These are phyloP conservation scores for Xenopus borealis DNA, from an alignment of 2,113 vertebrate species.

Conservation along the genomic window DNA sequence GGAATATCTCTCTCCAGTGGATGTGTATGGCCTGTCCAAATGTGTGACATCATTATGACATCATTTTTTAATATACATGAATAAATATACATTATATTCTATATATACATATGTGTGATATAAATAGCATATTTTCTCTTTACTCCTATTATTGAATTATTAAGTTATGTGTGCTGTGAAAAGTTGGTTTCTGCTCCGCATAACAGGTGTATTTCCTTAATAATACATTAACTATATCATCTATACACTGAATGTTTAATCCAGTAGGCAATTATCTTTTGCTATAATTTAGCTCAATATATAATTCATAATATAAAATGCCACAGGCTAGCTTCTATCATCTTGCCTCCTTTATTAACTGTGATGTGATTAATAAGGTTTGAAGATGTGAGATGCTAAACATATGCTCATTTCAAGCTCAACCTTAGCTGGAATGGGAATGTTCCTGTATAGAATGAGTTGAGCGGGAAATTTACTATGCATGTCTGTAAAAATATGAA, in stretches of 20 bases:
- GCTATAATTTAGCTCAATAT: conserved; percentile 17
- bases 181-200: not conserved
- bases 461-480: conserved; percentile 23
- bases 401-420: conserved; percentile 24
- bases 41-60: no score
- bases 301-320: conserved; percentile 36
- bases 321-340: conserved; percentile 30
- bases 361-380: conserved; percentile 38
- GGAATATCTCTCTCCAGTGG: no score
- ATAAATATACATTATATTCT: no score
- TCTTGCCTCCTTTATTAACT: conserved; percentile 40
- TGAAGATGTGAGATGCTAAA: conserved; percentile 22
- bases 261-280: conserved; percentile 21
- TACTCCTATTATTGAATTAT: not conserved
- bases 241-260: not conserved
- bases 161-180: not conserved
- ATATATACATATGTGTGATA: no score
- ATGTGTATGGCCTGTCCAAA: no score
- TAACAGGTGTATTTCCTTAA: not conserved
- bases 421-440: conserved; percentile 9
- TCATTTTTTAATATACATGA: no score
- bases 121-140: not conserved
- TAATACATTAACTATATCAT: not conserved
- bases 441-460: not conserved
- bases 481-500: conserved; percentile 33